These are phyloP conservation scores for Rachycentron canadum DNA, from an alignment of 2,797 vertebrate species.

Conservation along the genomic window DNA sequence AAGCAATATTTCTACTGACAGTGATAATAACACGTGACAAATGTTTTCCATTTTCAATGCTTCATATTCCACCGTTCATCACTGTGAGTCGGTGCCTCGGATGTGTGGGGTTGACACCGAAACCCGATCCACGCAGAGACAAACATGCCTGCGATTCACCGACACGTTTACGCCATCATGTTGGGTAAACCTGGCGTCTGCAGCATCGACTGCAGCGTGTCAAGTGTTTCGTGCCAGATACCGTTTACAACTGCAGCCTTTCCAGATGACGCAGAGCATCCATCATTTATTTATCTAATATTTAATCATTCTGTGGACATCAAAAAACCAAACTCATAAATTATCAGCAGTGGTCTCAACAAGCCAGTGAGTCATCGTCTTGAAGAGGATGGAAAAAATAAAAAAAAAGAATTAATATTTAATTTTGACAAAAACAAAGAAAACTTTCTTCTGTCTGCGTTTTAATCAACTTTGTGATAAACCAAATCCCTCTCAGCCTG, in stretches of 20 bases:
- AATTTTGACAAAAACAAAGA: neutral
- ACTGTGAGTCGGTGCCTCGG: no score
- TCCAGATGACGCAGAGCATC: neutral
- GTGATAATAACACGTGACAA: no score
- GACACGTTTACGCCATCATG: neutral
- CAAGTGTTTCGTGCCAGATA: neutral
- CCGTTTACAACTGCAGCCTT: no score
- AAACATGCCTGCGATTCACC: no score
- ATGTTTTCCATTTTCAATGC: no score
- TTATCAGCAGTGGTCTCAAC: neutral
- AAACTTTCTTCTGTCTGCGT: neutral
- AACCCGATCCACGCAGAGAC: no score
- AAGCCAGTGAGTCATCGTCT: conserved; percentile 4
- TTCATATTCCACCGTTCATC: no score
- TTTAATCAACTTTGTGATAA: neutral
- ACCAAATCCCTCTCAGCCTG: no score
- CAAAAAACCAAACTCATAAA: no score
- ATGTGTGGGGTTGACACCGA: no score
- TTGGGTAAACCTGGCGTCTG: conserved; percentile 6
- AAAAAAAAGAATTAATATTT: neutral
- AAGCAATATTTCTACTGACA: no score
- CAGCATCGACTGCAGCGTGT: conserved; percentile 14
- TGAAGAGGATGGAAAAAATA: neutral
- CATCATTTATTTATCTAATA: conserved; percentile 24
- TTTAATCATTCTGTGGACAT: no score